Evolutionary conservation across 2,113 vertebrate genomes (phyloP), one percentile per base, ranked within the genome.

Genomic region (Acanthochromis polyacanthus): DNA sequence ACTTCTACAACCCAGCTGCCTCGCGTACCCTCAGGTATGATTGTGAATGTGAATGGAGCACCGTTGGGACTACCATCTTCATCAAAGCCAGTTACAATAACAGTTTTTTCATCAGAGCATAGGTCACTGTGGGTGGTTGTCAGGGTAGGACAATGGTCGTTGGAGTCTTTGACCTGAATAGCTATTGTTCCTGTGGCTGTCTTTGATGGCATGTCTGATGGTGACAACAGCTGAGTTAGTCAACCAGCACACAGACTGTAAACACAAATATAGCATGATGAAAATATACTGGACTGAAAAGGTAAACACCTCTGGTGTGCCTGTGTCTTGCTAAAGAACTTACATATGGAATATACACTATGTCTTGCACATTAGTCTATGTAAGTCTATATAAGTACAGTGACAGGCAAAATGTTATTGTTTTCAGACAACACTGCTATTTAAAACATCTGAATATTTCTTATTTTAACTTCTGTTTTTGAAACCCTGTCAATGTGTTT

Each of bases 131-230:
- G 23, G 23, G 90, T 93, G 57, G 92, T 89, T 30, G 71, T 92
- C 82, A 98, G 85, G 25, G 43, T 70, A 8, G 97, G 97, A 58
- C 97, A 99, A 65, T 96, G 93, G 75, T 96, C 93, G 6, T 94
- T 95, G 57, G 71, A 11, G 52, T 96, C 96, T n/a, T 85, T 40
- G 2, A 97, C 84, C 75, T 94, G 91, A 17, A 98, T 89, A 38
- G 94, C 94, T 81, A 98, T 89, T 2, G 96, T 98, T 68, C 96
- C 96, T 0, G 96, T 98, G 15, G 95, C 94, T 3, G 96, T 97
- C 68, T 94, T 95, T 20, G 83, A 71, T 84, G 96, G 95, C 80
- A 59, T 55, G n/a, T 96, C 97, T 98, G 91, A 81, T 25, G 50
- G 77, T 2, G 53, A 78, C 3, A 71, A 58, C 3, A 65, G 2